Conservation (phyloP, 2,888 invertebrate genomes). For the Clostera curtula region DNA sequence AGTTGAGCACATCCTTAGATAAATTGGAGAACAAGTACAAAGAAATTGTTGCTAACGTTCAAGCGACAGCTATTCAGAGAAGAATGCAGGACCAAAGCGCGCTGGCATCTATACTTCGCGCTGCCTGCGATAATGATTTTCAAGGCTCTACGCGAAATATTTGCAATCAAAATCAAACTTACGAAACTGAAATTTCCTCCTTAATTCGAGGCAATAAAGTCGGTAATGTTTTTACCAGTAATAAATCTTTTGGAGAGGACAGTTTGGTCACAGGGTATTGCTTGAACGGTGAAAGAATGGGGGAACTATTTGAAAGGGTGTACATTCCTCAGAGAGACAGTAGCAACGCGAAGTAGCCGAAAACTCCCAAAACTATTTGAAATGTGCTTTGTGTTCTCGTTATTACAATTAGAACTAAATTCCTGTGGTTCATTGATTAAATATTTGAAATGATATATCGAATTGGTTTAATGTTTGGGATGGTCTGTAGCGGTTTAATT, state of each 20-base stretch:
- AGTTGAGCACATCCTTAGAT: constrained; percentile 41
- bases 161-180: constrained; percentile 35
- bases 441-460: constrained; percentile 8
- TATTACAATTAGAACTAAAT: constrained; percentile 10
- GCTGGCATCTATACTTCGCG: constrained; percentile 51
- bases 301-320: constrained; percentile 52
- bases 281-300: constrained; percentile 48
- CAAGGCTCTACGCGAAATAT: constrained; percentile 27
- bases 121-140: constrained; percentile 33
- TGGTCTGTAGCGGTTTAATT: no score
- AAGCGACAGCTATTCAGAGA: constrained; percentile 58
- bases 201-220: constrained; percentile 37
- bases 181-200: constrained; percentile 36
- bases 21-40: constrained; percentile 61
- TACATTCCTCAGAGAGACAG: constrained; percentile 57
- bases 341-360: constrained; percentile 25
- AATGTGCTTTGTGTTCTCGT: constrained; percentile 6
- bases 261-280: constrained; percentile 40
- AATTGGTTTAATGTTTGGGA: constrained; percentile 3
- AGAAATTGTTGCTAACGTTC: constrained; percentile 57
- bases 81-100: constrained; percentile 57
- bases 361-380: constrained; percentile 24
- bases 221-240: constrained; percentile 29
- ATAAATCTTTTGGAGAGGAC: constrained; percentile 42
- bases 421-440: constrained; percentile 12